Conservation (phyloP, 2,797 vertebrate genomes). For the Pristis pectinata region DNA sequence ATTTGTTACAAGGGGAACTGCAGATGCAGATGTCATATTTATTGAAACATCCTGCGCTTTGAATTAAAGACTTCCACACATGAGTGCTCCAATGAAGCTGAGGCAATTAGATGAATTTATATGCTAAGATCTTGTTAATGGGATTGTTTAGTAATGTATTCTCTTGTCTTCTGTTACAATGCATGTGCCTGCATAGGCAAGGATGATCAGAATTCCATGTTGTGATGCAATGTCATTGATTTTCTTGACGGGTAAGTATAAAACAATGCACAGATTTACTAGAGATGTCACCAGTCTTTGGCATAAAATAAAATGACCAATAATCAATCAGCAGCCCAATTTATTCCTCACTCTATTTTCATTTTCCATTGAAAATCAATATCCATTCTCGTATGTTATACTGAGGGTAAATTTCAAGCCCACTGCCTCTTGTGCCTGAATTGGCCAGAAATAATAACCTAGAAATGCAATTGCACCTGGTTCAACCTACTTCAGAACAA, state of each 20-base stretch:
- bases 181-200: background rate
- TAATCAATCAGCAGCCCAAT: background rate
- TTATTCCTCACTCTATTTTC: background rate
- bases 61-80: background rate
- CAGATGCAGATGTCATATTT: background rate
- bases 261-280: background rate
- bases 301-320: background rate
- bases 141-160: background rate
- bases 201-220: background rate
- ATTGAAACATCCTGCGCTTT: background rate
- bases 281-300: too few relatives aligned
- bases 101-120: constrained; percentile 13
- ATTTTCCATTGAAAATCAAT: background rate
- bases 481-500: background rate
- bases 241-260: background rate
- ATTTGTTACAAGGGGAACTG: background rate
- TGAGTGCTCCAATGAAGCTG: background rate
- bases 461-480: background rate
- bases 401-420: background rate
- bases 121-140: constrained; percentile 11
- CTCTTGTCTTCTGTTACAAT: background rate
- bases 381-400: background rate
- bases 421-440: background rate
- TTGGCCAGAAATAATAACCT: background rate
- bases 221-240: background rate